A percentile compares a stretch with the other conserved stretches of the same genome.
Conservation (phyloP, 2,113 vertebrate genomes). For the Oreochromis spilurus region DNA sequence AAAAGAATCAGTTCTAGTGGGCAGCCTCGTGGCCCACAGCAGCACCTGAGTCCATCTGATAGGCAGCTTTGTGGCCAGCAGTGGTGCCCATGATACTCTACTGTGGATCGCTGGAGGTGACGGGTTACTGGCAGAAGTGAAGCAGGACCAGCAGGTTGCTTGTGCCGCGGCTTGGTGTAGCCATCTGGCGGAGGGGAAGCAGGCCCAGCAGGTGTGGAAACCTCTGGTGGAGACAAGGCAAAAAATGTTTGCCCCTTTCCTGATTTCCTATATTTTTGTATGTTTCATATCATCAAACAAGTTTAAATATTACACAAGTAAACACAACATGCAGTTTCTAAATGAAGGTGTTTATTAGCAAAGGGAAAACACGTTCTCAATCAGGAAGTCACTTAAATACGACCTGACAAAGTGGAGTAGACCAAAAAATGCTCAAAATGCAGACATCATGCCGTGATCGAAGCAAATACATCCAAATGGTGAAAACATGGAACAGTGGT, state of each 20-base stretch:
- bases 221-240: background rate
- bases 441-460: too few relatives aligned
- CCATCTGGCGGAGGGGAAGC: background rate
- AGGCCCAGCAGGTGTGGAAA: background rate
- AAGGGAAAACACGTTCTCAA: too few relatives aligned
- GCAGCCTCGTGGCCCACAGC: background rate
- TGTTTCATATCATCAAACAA: background rate
- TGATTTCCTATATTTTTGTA: background rate
- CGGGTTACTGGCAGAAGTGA: too few relatives aligned
- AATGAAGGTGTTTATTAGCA: background rate
- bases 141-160: too few relatives aligned
- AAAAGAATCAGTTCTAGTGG: background rate
- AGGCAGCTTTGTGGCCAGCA: background rate
- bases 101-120: too few relatives aligned
- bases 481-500: too few relatives aligned
- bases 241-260: accelerated
- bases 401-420: too few relatives aligned
- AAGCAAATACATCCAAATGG: too few relatives aligned
- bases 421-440: too few relatives aligned
- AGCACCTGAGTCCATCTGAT: background rate
- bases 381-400: too few relatives aligned
- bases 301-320: background rate
- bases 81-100: background rate
- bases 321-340: background rate
- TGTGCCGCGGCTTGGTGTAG: background rate